Evolutionary conservation across 2,113 vertebrate genomes (phyloP).

Genomic region (Solenodon paradoxus): DNA sequence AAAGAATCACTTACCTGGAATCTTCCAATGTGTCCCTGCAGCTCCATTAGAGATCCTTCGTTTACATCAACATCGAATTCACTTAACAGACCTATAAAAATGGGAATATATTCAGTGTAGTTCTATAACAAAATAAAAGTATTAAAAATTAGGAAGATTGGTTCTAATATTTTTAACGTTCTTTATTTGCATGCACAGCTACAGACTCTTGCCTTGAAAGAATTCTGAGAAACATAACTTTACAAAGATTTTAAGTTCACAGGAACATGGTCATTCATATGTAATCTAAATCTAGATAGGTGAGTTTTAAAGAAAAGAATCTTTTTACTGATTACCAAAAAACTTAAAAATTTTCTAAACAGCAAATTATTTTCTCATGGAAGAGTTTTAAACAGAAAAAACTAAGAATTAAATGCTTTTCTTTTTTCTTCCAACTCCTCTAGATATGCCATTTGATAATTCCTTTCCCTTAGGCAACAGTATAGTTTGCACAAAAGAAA

Average conservation of each 20-base stretch:
- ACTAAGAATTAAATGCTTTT: background rate
- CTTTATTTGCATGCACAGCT: background rate
- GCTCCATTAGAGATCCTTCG: constrained; percentile 90
- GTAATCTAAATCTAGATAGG: background rate
- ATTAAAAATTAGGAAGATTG: background rate
- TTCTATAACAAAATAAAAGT: constrained; percentile 22
- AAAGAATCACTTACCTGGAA: constrained; percentile 90
- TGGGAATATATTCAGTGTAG: background rate
- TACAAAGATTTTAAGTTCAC: background rate
- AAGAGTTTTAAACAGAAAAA: constrained; percentile 3
- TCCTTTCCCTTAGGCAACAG: background rate
- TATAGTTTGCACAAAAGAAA: background rate
- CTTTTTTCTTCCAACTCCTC: background rate
- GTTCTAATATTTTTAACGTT: background rate
- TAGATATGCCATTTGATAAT: background rate
- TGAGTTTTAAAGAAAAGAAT: constrained; percentile 34
- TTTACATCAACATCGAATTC: constrained; percentile 89
- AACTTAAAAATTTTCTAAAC: background rate
- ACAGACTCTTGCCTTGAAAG: background rate
- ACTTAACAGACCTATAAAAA: constrained; percentile 85
- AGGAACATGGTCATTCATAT: background rate
- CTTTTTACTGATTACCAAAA: background rate
- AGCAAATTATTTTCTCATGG: background rate
- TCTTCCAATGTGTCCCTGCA: constrained; percentile 93
- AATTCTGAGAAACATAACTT: background rate